These are phyloP conservation scores for Abrostola tripartita DNA, from an alignment of 2,888 invertebrate genomes.

Conservation along the genomic window DNA sequence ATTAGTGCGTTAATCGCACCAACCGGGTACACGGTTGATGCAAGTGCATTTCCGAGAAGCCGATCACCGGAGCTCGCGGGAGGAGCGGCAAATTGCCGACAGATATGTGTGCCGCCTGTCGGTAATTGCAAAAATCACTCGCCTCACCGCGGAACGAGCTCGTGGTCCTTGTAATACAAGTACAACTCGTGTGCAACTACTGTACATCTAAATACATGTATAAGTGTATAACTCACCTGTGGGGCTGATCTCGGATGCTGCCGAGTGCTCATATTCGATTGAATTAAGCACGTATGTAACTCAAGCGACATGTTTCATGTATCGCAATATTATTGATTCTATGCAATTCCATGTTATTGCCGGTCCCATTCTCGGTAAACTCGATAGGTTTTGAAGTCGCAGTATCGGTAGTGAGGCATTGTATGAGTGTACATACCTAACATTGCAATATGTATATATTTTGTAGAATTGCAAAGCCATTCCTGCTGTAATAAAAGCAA, in stretches of 20 bases:
- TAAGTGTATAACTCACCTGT: conserved; percentile 13
- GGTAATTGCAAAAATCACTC: conserved; percentile 87
- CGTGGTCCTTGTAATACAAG: conserved; percentile 69
- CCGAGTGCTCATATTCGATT: conserved; percentile 30
- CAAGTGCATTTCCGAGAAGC: conserved; percentile 83
- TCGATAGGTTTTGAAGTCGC: conserved; percentile 35
- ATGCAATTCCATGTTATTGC: conserved; percentile 40
- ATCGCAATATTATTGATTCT: conserved; percentile 43
- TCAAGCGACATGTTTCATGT: conserved; percentile 45
- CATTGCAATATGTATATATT: neutral
- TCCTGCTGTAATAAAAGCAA: no score
- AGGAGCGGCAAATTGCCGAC: conserved; percentile 85
- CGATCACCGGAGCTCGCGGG: conserved; percentile 79
- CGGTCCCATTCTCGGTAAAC: conserved; percentile 47
- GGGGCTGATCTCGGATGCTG: conserved; percentile 36
- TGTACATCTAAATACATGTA: conserved; percentile 30
- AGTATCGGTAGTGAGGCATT: conserved; percentile 18
- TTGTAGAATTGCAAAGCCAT: no score
- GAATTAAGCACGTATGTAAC: conserved; percentile 29
- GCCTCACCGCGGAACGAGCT: conserved; percentile 62
- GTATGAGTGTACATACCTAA: no score
- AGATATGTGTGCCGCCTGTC: conserved; percentile 85
- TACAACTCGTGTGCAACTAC: conserved; percentile 57
- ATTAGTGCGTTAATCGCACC: conserved; percentile 84
- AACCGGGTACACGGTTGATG: conserved; percentile 76